Percentiles rank a stretch among this genome's conserved stretches.
These are phyloP conservation scores for Amphilophus citrinellus DNA, from an alignment of 2,113 vertebrate genomes.

Conservation along the genomic window DNA sequence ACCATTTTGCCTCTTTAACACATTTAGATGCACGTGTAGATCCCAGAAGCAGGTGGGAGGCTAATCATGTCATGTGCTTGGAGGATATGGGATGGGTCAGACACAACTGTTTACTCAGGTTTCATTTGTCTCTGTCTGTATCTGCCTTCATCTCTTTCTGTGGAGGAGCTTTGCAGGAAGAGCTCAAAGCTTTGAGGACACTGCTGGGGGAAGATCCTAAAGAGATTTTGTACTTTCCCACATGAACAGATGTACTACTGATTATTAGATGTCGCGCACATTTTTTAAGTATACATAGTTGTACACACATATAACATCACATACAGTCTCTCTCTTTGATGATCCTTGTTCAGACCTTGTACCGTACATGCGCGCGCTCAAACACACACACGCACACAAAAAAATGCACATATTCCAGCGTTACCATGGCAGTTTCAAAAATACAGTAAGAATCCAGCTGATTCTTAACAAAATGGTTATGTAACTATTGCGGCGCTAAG, in stretches of 20 bases:
- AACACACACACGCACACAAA: conserved; percentile 38
- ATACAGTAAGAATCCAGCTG: conserved; percentile 80
- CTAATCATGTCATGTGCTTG: conserved; percentile 37
- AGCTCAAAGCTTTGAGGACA: conserved; percentile 48
- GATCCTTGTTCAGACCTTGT: conserved; percentile 33
- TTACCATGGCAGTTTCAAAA: conserved; percentile 80
- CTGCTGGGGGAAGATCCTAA: conserved; percentile 54
- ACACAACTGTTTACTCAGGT: conserved; percentile 53
- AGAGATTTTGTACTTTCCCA: conserved; percentile 51
- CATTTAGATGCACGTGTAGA: conserved; percentile 21
- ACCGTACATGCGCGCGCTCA: conserved; percentile 42
- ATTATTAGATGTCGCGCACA: conserved; percentile 14
- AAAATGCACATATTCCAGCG: conserved; percentile 48
- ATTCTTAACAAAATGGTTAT: conserved; percentile 82
- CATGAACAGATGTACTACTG: conserved; percentile 13
- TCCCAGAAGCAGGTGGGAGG: conserved; percentile 51
- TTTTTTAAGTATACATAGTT: not conserved
- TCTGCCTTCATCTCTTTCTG: conserved; percentile 49
- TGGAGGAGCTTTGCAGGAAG: conserved; percentile 44
- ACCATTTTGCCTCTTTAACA: conserved; percentile 40
- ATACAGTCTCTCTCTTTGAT: conserved; percentile 19
- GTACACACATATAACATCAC: conserved; percentile 17
- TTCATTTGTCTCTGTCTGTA: conserved; percentile 58
- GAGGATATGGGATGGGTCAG: conserved; percentile 49
- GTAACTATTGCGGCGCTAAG: conserved; percentile 78